Base-by-base conservation (phyloP, 2,888 invertebrate species). In the Callinectes sapidus region DNA sequence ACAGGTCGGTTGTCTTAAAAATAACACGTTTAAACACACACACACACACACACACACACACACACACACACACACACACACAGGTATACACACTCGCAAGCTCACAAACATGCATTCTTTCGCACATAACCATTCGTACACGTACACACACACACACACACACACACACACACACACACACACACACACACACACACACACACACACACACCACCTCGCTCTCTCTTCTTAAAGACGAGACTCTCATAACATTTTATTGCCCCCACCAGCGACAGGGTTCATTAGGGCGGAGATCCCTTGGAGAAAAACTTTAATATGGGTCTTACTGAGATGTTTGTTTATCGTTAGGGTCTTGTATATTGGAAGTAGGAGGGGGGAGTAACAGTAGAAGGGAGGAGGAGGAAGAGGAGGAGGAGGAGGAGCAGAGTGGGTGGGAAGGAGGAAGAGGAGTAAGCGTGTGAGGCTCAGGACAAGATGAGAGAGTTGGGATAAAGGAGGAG, bases 161-260 rank as follows among this genome's bases (percentile, higher is more conserved):
- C 35, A 35, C 81, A 35, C 35, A 81, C 81, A 81, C 81, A 81
- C 81, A 81, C 81, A 81, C 81, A 81, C 77, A 81, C 77, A 81
- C 54, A 32, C 35, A 32, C 54, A 16, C 61, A 61, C n/a, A 88
- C 88, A 88, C 88, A 88, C 88, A n/a, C n/a, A n/a, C n/a, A n/a
- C n/a, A n/a, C n/a, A n/a, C n/a, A n/a, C n/a, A n/a, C 88, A 88
- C 88, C 86, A 86, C 42, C 86, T 86, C 35, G 28, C 71, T 71
- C 71, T n/a, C 71, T n/a, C 35, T 35, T 32, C 81, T 81, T 81
- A 81, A 81, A 81, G 81, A 35, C 81, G 81, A 81, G 81, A 81
- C 10, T 81, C 81, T 81, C 81, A 81, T 81, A 81, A 81, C 81
- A 81, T 81, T 81, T 81, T 81, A 81, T 81, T 81, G 81, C 81